Evolutionary conservation across 2,797 vertebrate species (phyloP).

Genomic region (Paguma larvata): DNA sequence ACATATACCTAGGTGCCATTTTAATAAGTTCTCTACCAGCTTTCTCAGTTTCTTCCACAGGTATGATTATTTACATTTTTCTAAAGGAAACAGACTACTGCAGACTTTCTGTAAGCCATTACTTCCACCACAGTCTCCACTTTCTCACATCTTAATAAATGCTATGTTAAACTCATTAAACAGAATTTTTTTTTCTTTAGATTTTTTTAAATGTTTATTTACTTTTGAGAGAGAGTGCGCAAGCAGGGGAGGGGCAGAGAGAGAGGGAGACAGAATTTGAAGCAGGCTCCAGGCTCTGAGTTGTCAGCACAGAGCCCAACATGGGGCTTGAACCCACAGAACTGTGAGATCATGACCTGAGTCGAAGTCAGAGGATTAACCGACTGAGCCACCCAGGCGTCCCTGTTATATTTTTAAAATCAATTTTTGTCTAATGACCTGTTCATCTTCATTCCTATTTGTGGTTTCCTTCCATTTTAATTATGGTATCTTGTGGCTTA

Average conservation of each 20-base stretch:
- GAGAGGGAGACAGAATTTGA: too few species aligned
- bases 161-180: background rate
- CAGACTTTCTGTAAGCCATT: background rate
- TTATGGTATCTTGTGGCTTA: background rate
- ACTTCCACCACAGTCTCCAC: background rate
- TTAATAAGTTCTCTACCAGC: background rate
- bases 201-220: too few species aligned
- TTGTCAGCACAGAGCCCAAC: too few species aligned
- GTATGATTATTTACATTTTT: background rate
- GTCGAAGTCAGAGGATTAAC: too few species aligned
- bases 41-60: background rate
- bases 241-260: too few species aligned
- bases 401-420: background rate
- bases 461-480: slow-evolving; percentile 39
- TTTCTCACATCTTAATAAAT: slow-evolving; percentile 34
- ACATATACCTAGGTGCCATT: background rate
- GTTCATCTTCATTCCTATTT: slow-evolving; percentile 15
- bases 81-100: background rate
- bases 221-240: too few species aligned
- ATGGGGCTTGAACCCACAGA: too few species aligned
- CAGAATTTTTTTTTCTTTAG: background rate
- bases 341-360: too few species aligned
- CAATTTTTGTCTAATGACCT: background rate
- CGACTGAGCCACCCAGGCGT: too few species aligned
- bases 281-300: too few species aligned